phyloP scores from a whole-genome alignment of 1,140 invertebrate genomes.

The Diploscapter pachys region DNA sequence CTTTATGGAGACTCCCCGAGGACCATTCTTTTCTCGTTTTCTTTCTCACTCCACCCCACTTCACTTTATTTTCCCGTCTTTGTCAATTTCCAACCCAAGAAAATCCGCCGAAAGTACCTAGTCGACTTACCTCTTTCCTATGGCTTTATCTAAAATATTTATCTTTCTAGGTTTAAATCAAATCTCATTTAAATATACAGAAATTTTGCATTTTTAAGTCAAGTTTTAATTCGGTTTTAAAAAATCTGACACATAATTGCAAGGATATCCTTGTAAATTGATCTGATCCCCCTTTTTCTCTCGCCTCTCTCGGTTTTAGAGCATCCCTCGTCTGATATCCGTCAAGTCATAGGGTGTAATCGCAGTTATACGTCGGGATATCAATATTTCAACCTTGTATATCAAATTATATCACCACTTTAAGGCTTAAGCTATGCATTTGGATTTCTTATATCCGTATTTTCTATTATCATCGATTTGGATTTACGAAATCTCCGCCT shows the following conservation, averaged over 20 bases:
- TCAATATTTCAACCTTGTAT: not conserved
- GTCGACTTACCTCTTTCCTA: not conserved
- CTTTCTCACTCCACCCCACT: not conserved
- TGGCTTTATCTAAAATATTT: not conserved
- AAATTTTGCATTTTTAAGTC: not conserved
- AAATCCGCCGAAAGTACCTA: not conserved
- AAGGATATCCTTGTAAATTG: not conserved
- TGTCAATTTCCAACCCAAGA: not conserved
- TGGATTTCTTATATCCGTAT: not conserved
- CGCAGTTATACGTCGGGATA: too few relatives aligned
- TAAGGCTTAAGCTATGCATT: not conserved
- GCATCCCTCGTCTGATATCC: not conserved
- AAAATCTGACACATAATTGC: not conserved
- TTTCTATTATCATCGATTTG: not conserved
- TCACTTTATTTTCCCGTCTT: not conserved
- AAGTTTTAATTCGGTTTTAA: not conserved
- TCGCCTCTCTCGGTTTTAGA: not conserved
- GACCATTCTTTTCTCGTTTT: not conserved
- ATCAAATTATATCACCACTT: not conserved
- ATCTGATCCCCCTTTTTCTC: not conserved
- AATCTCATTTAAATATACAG: not conserved
- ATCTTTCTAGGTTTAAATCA: not conserved
- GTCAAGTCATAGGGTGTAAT: not conserved
- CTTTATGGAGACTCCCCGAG: constrained; percentile 5
- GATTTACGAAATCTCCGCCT: constrained; percentile 8